These are phyloP conservation scores for Todiramphus chloris DNA, from an alignment of 2,113 vertebrate species.

Conservation along the genomic window DNA sequence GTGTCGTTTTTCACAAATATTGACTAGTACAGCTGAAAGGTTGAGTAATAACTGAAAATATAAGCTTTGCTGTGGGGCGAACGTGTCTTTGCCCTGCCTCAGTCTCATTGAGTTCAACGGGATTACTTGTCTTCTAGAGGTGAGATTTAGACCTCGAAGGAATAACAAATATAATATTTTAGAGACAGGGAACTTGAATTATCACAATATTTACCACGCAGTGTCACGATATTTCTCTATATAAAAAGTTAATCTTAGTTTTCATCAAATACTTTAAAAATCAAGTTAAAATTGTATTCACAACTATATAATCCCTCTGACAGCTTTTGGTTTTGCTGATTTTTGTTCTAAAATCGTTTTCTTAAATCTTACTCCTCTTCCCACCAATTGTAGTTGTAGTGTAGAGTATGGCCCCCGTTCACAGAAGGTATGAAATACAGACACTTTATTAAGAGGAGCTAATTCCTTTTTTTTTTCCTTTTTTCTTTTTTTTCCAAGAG, in stretches of 20 bases:
- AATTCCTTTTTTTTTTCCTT: background rate
- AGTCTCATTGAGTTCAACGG: slow-evolving; percentile 28
- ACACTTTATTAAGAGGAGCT: slow-evolving; percentile 22
- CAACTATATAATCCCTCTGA: slow-evolving; percentile 68
- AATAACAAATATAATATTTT: slow-evolving; percentile 61
- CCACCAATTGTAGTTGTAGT: background rate
- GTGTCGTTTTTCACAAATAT: background rate
- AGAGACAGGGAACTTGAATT: slow-evolving; percentile 53
- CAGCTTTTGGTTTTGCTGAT: slow-evolving; percentile 78
- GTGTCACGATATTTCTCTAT: slow-evolving; percentile 53
- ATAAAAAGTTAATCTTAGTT: slow-evolving; percentile 67
- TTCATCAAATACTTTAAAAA: slow-evolving; percentile 69
- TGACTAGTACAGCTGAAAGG: background rate
- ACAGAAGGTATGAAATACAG: slow-evolving; percentile 51
- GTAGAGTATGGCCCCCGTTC: slow-evolving; percentile 45
- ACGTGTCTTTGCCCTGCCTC: slow-evolving; percentile 39
- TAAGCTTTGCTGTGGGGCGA: background rate
- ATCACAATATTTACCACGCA: slow-evolving; percentile 69
- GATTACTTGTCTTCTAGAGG: slow-evolving; percentile 35
- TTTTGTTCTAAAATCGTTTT: slow-evolving; percentile 46
- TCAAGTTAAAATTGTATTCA: slow-evolving; percentile 65
- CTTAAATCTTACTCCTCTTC: slow-evolving; percentile 34
- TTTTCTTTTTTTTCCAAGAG: background rate
- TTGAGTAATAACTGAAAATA: background rate
- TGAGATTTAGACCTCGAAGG: slow-evolving; percentile 61